Conservation (phyloP, 2,797 vertebrate species). For the Poeciliopsis infans region DNA sequence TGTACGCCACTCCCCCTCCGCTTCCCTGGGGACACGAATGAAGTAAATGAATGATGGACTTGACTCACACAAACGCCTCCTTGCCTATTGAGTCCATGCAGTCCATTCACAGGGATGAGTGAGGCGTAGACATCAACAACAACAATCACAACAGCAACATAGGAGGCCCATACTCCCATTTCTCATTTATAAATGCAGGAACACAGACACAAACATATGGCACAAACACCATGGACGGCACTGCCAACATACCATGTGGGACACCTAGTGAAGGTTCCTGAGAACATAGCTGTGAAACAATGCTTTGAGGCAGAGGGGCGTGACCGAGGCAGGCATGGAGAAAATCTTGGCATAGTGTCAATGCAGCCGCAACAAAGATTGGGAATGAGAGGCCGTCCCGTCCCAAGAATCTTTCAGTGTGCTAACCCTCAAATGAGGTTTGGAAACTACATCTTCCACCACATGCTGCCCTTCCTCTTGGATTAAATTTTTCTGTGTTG, state of each 20-base stretch:
- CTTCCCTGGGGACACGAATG: constrained; percentile 71
- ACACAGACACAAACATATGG: constrained; percentile 67
- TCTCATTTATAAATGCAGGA: constrained; percentile 72
- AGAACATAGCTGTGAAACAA: constrained; percentile 75
- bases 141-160: constrained; percentile 79
- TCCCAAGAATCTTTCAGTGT: constrained; percentile 70
- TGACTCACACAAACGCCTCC: constrained; percentile 73
- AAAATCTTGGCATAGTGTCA: constrained; percentile 76
- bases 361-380: constrained; percentile 71
- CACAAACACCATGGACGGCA: constrained; percentile 57
- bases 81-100: constrained; percentile 72
- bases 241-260: constrained; percentile 73
- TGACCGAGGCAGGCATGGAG: constrained; percentile 57
- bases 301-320: constrained; percentile 68
- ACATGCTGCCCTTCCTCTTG: constrained; percentile 44
- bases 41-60: constrained; percentile 80
- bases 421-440: constrained; percentile 65
- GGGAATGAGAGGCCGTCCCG: constrained; percentile 69
- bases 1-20: constrained; percentile 68
- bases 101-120: constrained; percentile 80
- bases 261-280: constrained; percentile 79
- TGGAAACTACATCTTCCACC: constrained; percentile 62
- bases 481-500: constrained; percentile 36
- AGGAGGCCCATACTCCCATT: constrained; percentile 71
- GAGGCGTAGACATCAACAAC: constrained; percentile 80